These are phyloP conservation scores for Polydesmus complanatus DNA, from an alignment of 2,888 invertebrate genomes.

Conservation along the genomic window DNA sequence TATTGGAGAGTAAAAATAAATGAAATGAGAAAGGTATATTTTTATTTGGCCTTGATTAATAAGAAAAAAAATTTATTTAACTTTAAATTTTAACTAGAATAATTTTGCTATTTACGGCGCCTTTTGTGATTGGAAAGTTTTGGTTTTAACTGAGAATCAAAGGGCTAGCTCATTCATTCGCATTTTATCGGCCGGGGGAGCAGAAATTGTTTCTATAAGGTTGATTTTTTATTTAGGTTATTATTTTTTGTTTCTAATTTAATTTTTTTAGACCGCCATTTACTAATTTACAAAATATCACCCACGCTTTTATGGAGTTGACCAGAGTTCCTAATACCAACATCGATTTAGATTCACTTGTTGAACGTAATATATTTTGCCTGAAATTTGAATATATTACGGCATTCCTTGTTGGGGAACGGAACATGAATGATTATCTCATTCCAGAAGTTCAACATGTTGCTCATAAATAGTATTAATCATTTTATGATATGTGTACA, in stretches of 20 bases:
- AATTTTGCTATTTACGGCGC: constrained; percentile 23
- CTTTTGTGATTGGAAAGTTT: constrained; percentile 30
- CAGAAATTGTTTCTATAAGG: constrained; percentile 47
- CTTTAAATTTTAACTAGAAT: not conserved
- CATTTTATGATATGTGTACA: too few species aligned
- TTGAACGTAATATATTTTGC: constrained; percentile 43
- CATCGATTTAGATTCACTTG: constrained; percentile 43
- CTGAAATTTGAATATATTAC: constrained; percentile 49
- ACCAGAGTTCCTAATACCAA: constrained; percentile 27
- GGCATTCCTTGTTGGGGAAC: constrained; percentile 38
- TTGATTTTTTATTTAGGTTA: constrained; percentile 28
- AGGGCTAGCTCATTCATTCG: constrained; percentile 48
- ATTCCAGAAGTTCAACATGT: constrained; percentile 5
- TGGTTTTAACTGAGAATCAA: constrained; percentile 45
- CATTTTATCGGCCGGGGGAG: constrained; percentile 64
- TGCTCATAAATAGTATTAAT: too few species aligned
- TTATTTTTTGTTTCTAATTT: not conserved
- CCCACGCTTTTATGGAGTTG: constrained; percentile 57
- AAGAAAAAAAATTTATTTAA: not conserved
- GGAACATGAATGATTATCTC: not conserved
- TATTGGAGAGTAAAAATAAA: constrained; percentile 50
- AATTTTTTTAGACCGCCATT: constrained; percentile 36
- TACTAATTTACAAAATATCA: constrained; percentile 41
- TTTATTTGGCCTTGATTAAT: constrained; percentile 30
- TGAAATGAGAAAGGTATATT: constrained; percentile 31